Evolutionary conservation across 2,797 vertebrate species (phyloP).

Genomic region (Serranus cabrilla): DNA sequence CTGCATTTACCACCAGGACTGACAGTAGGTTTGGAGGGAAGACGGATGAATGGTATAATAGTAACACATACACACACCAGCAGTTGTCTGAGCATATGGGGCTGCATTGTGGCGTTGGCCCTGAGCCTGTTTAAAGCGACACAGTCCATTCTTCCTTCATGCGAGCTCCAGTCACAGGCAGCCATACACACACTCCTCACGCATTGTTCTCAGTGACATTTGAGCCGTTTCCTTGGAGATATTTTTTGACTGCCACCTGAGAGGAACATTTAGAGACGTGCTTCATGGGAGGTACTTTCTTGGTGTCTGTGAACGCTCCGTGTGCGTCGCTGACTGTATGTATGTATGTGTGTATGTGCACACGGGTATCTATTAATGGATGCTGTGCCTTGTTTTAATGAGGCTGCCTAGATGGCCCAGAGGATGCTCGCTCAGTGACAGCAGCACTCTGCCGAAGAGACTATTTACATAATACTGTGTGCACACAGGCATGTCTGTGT

Average conservation of each 20-base stretch:
- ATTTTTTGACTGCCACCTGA: conserved; percentile 84
- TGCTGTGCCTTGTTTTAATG: conserved; percentile 87
- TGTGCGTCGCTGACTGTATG: conserved; percentile 55
- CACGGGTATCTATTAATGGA: conserved; percentile 81
- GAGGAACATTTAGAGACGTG: conserved; percentile 82
- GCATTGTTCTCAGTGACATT: conserved; percentile 79
- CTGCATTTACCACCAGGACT: neutral
- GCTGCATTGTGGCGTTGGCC: conserved; percentile 10
- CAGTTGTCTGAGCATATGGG: neutral
- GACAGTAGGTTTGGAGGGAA: neutral
- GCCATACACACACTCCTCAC: conserved; percentile 43
- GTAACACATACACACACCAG: conserved; percentile 7
- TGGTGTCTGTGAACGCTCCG: conserved; percentile 62
- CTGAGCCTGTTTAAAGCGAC: conserved; percentile 31
- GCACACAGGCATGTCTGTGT: conserved; percentile 81
- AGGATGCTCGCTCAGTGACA: conserved; percentile 84
- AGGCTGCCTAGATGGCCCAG: conserved; percentile 85
- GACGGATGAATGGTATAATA: neutral
- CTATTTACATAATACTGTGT: conserved; percentile 89
- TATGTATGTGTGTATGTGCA: conserved; percentile 34
- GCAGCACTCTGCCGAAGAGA: conserved; percentile 82
- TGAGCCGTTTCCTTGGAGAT: conserved; percentile 84
- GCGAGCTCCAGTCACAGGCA: conserved; percentile 40
- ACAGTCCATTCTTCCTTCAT: conserved; percentile 42
- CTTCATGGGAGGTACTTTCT: conserved; percentile 82